These are phyloP conservation scores for Alaudala cheleensis DNA, from an alignment of 2,113 vertebrate species.

Conservation along the genomic window DNA sequence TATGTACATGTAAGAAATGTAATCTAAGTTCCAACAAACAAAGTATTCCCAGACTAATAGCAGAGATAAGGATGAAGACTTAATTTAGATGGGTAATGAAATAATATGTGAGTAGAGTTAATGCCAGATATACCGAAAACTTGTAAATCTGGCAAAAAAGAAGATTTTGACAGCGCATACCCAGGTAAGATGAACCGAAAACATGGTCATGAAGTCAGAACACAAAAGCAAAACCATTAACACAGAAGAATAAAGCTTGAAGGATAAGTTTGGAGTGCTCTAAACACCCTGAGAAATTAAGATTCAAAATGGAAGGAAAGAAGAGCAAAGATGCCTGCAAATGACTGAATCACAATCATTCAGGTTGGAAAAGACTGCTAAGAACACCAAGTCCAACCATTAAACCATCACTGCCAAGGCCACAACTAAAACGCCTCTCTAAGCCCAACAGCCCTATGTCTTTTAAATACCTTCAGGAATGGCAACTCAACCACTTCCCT, in stretches of 20 bases:
- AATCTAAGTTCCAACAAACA: not conserved
- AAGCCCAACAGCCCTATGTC: not conserved
- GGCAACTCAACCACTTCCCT: not conserved
- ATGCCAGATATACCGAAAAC: not conserved
- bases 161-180: not conserved
- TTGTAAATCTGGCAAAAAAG: not conserved
- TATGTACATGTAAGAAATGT: fast-evolving
- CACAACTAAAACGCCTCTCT: not conserved
- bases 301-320: not conserved
- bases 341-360: not conserved
- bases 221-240: not conserved
- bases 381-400: not conserved
- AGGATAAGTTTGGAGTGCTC: not conserved
- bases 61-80: not conserved
- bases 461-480: not conserved
- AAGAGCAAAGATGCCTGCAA: not conserved
- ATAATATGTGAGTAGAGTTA: not conserved
- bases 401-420: not conserved
- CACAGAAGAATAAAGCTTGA: not conserved
- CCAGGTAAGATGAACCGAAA: not conserved
- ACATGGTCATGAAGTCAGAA: not conserved
- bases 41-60: not conserved
- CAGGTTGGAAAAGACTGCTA: not conserved
- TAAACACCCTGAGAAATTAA: not conserved
- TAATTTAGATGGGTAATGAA: not conserved